Percentiles rank a stretch among this genome's conserved stretches.
Conservation (phyloP, 1,140 invertebrate species). For the Platyscapa corneri region DNA sequence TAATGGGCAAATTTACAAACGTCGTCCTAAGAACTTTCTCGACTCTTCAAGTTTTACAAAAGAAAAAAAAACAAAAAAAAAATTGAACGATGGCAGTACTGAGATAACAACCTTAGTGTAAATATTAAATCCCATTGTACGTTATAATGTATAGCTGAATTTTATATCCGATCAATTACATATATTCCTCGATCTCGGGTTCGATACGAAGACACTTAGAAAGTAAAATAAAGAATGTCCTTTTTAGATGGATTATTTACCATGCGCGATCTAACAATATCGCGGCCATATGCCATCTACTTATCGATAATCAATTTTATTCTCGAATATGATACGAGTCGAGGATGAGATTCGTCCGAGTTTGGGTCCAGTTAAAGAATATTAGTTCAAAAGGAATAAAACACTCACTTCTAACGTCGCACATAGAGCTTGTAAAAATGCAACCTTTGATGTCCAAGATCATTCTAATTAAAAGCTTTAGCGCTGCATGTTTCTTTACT, state of each 20-base stretch:
- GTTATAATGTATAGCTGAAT: neutral
- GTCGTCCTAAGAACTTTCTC: neutral
- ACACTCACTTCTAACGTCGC: neutral
- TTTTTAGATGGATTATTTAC: too few relatives aligned
- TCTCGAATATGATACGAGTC: too few relatives aligned
- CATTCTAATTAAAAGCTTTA: neutral
- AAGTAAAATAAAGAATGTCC: too few relatives aligned
- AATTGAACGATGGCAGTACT: neutral
- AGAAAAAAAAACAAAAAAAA: neutral
- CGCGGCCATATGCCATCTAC: too few relatives aligned
- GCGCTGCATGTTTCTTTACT: neutral
- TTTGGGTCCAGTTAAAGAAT: neutral
- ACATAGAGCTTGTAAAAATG: neutral
- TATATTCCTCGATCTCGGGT: neutral
- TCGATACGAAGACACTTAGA: too few relatives aligned
- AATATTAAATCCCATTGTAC: neutral
- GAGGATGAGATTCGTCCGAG: neutral
- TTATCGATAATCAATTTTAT: too few relatives aligned
- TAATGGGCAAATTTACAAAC: constrained; percentile 17
- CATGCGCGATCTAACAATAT: too few relatives aligned
- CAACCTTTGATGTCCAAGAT: neutral
- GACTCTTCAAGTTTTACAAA: neutral
- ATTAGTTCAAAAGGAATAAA: neutral
- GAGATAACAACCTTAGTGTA: neutral
- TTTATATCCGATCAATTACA: neutral